Evolutionary conservation across 1,140 invertebrate genomes (phyloP), one percentile per base, ranked within the genome.

Genomic region (Drosophila suzukii): DNA sequence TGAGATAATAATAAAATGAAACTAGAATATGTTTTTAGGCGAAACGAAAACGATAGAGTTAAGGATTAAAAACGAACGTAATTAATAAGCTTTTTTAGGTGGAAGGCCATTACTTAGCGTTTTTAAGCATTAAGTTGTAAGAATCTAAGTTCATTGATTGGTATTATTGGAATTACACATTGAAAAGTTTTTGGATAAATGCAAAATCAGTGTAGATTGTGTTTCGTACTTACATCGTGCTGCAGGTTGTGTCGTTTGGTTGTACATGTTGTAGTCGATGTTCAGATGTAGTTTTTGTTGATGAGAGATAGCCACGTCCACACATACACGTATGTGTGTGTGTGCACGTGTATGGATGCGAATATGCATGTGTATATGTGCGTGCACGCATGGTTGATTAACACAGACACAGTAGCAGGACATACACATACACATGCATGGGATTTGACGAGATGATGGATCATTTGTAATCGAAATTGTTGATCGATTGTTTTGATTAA

Each of bases 181-280:
- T 47, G 62, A 79, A 51, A 77, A 76, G 61, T 76, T 84, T 59
- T 71, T 53, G 60, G 75, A 83, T 79, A 83, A 80, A 83, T 89
- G 84, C 75, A 73, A 86, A 80, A 82, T 79, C 46, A 46, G 82
- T 90, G 85, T 90, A 85, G 68, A 81, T 82, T 61, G 86, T 90
- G 86, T 89, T 90, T 91, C 75, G 88, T 92, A 92, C 91, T 92
- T 92, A 92, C 91, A 92, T 92, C 91, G 91, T 92, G 91, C 91
- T 92, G 91, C 83, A 90, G 91, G 89, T 86, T 73, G 85, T 88
- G 82, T 68, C 67, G 59, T 46, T 86, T 90, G 78, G 86, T 77
- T 90, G 76, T 86, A 78, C 83, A 86, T 85, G 78, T 76, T 47
- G 72, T 65, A 27, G 41, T 90, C 78, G 61, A 72, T 81, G 77